Conservation (phyloP, 2,888 invertebrate genomes). For the Oegoconia quadripuncta region DNA sequence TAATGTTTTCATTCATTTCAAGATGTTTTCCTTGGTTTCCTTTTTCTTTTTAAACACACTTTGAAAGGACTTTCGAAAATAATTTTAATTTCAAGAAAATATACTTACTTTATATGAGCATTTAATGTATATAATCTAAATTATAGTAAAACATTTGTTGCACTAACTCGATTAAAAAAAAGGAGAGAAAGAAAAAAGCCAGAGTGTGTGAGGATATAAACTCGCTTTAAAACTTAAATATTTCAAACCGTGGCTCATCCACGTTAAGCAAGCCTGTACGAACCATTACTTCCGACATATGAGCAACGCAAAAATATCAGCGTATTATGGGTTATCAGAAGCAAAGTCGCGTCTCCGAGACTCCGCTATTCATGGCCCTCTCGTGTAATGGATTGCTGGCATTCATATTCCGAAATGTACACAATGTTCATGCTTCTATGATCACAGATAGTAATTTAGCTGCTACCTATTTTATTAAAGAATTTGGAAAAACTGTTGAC, state of each 20-base stretch:
- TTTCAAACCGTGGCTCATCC: conserved; percentile 33
- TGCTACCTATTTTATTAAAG: not conserved
- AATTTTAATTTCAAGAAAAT: too few species aligned
- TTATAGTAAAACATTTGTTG: too few species aligned
- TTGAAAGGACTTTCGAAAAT: too few species aligned
- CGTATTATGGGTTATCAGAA: conserved; percentile 77
- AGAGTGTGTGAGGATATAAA: not conserved
- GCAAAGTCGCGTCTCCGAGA: conserved; percentile 64
- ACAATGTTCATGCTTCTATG: conserved; percentile 66
- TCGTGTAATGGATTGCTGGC: conserved; percentile 75
- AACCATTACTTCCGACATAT: conserved; percentile 79
- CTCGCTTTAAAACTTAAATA: not conserved
- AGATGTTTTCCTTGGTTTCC: too few species aligned
- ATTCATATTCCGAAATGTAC: conserved; percentile 70
- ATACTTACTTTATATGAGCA: too few species aligned
- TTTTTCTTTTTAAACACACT: too few species aligned
- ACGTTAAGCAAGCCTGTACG: conserved; percentile 42
- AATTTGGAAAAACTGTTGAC: not conserved
- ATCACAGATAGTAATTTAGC: conserved; percentile 64
- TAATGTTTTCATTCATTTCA: too few species aligned
- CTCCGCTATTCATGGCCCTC: conserved; percentile 62
- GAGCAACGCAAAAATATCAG: conserved; percentile 78
- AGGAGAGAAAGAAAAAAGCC: too few species aligned
- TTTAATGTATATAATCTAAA: too few species aligned
- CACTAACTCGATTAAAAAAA: too few species aligned